phyloP scores from a whole-genome alignment of 2,888 invertebrate species.

The Hedychridium roseum region DNA sequence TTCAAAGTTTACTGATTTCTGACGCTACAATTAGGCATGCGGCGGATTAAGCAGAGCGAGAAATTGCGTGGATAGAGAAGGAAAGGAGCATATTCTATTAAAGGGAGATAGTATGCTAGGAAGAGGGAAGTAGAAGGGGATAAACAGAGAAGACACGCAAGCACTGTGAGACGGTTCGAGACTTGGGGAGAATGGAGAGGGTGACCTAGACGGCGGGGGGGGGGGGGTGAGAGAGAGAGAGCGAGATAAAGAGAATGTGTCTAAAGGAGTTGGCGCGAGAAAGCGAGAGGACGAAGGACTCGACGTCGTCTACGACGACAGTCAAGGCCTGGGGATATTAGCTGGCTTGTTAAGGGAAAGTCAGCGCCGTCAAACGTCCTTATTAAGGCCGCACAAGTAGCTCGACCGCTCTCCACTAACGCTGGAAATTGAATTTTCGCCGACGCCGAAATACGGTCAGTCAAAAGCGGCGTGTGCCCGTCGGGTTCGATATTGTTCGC shows the following conservation, averaged over 20 bases:
- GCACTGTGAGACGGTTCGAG: no score
- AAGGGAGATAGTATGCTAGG: background rate
- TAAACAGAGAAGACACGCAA: no score
- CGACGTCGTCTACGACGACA: no score
- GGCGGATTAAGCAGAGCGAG: slow-evolving; percentile 11
- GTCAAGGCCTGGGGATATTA: slow-evolving; percentile 53
- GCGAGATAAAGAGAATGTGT: slow-evolving; percentile 22
- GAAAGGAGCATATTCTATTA: slow-evolving; percentile 2
- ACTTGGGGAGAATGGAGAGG: no score
- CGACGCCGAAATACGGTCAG: slow-evolving; percentile 43
- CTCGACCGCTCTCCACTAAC: slow-evolving; percentile 38
- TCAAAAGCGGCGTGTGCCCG: slow-evolving; percentile 44
- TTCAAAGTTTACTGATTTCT: slow-evolving; percentile 56
- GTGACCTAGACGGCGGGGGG: slow-evolving; percentile 5
- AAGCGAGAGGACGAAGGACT: no score
- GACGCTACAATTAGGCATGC: no score
- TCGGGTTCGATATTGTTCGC: slow-evolving; percentile 36
- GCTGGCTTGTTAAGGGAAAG: slow-evolving; percentile 55
- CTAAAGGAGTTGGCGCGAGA: slow-evolving; percentile 29
- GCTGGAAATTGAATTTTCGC: slow-evolving; percentile 52
- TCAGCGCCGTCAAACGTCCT: slow-evolving; percentile 54
- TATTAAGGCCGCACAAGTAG: slow-evolving; percentile 55
- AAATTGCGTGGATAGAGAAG: slow-evolving; percentile 20
- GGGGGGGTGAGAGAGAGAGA: slow-evolving; percentile 5
- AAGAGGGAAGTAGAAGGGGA: background rate